Evolutionary conservation across 2,797 vertebrate genomes (phyloP), one percentile per base, ranked within the genome.

Genomic region (Sebastolobus altivelis): DNA sequence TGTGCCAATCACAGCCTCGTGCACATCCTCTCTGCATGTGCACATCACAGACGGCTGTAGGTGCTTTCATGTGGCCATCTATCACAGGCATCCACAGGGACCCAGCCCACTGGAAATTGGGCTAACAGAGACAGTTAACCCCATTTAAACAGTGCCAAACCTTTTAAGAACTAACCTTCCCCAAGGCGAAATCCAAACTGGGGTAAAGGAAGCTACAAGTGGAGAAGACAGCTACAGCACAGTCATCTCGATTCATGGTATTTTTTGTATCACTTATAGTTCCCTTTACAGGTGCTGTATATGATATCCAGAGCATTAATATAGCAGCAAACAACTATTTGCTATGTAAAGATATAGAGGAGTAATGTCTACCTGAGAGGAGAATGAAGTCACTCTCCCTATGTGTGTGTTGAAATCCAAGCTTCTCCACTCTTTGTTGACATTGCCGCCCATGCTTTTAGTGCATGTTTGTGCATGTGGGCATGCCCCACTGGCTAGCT

Each of bases 141-240:
- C 89, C 88, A 83, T 95, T 95, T 91, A 92, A 89, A 90, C 31
- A 85, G 85, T 73, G 81, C 58, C 86, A 90, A 84, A 86, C 62
- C 20, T 87, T 93, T 92, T 80, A 87, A 83, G 90, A 77, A 86
- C 86, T 87, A 93, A 93, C 85, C 92, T 93, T 92, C 91, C 95
- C 93, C 31, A 37, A 88, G 93, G 93, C 88, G 1, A 84, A 77
- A 79, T 66, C 22, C 78, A 92, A 95, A 94, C 90, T 94, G 80
- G 94, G 91, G 65, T 92, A 94, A 81, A 87, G 65, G 55, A 84
- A 74, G 59, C 80, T 66, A 73, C 58, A 80, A 75, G 73, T 69
- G 70, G 56, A 79, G 61, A 69, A 69, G 77, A 80, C 63, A 68
- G 54, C 68, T 56, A n/a, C 46, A 18, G 22, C 22, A 22, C 31